Evolutionary conservation across 2,888 invertebrate species (phyloP).

Genomic region (Morinoia aosen): DNA sequence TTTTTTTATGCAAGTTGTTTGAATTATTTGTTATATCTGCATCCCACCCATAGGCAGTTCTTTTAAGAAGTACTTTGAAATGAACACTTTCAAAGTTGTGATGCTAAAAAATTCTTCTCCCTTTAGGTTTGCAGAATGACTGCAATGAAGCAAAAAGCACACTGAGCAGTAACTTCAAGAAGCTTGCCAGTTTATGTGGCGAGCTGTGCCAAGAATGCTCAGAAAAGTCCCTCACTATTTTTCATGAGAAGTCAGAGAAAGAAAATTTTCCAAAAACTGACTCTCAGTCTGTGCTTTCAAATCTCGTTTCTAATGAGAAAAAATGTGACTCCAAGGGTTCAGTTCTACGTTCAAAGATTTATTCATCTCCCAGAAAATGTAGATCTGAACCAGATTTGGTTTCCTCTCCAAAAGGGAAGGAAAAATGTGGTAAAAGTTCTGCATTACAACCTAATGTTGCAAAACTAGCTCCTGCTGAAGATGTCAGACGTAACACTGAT

Average conservation of each 20-base stretch:
- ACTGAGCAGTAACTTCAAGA: background rate
- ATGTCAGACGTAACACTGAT: background rate
- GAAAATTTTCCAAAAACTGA: background rate
- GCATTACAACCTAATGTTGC: background rate
- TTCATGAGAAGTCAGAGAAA: background rate
- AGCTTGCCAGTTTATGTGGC: background rate
- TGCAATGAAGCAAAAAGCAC: background rate
- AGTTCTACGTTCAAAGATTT: background rate
- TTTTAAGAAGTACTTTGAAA: background rate
- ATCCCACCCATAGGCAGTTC: background rate
- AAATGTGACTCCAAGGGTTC: background rate
- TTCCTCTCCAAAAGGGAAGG: background rate
- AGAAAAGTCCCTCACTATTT: background rate
- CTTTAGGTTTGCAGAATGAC: background rate
- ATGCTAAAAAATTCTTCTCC: background rate
- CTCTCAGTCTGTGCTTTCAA: background rate
- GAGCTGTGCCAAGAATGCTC: background rate
- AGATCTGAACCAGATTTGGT: background rate
- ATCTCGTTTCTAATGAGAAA: background rate
- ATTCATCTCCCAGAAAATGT: background rate
- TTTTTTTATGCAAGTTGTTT: background rate
- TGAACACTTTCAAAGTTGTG: background rate
- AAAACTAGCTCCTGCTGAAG: background rate
- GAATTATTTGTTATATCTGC: background rate
- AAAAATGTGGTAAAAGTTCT: background rate